A percentile compares a stretch with the other conserved stretches of the same genome.
These are phyloP conservation scores for Columbina picui DNA, from an alignment of 2,113 vertebrate genomes.

Conservation along the genomic window DNA sequence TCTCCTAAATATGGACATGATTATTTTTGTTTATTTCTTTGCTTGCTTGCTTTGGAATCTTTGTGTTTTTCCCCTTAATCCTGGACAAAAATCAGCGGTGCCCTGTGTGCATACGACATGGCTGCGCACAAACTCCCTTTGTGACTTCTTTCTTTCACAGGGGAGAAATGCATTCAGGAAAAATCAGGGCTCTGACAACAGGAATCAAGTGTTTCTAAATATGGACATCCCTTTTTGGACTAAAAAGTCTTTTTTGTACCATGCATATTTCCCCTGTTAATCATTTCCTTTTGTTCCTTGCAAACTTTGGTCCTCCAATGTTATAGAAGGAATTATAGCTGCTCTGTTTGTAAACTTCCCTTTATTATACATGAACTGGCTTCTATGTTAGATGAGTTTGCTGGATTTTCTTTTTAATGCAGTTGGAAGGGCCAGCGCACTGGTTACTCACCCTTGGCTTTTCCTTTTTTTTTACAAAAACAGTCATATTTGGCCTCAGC, in stretches of 20 bases:
- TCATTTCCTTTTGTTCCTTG: constrained; percentile 68
- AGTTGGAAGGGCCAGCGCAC: not conserved
- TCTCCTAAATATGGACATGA: not conserved
- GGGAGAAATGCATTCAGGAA: constrained; percentile 30
- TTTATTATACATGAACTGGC: not conserved
- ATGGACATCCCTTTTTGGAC: constrained; percentile 65
- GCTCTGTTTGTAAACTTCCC: constrained; percentile 49
- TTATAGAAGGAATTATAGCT: constrained; percentile 41
- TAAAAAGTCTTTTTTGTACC: constrained; percentile 64
- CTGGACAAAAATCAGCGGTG: not conserved
- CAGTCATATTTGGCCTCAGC: constrained; percentile 13
- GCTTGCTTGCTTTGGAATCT: not conserved
- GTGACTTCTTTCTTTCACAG: constrained; percentile 34
- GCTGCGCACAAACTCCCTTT: not conserved
- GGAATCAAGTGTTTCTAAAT: constrained; percentile 69
- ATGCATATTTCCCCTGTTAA: constrained; percentile 70
- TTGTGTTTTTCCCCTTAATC: constrained; percentile 8
- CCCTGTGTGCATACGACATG: not conserved
- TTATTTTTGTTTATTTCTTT: constrained; percentile 7
- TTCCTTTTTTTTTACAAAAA: not conserved
- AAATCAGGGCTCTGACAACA: constrained; percentile 48
- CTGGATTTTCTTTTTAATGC: not conserved
- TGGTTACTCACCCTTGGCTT: not conserved
- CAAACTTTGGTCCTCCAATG: constrained; percentile 29
- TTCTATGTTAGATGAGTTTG: not conserved